Percentiles rank a stretch among this genome's conserved stretches.
phyloP scores from a whole-genome alignment of 2,888 invertebrate species.

The Erpobdella octoculata region DNA sequence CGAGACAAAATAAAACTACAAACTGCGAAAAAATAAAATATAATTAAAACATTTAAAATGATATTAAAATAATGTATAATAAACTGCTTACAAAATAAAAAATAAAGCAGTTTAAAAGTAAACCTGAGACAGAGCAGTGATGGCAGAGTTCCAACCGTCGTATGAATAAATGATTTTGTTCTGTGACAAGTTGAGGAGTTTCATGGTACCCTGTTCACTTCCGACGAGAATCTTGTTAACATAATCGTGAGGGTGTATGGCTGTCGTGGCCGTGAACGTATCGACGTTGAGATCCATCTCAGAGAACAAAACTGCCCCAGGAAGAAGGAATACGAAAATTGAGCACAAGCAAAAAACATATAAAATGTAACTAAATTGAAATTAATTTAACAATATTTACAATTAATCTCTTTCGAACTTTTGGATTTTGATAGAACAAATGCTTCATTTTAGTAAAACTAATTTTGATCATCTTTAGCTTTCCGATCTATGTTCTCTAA shows the following conservation, averaged over 20 bases:
- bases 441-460: too few relatives aligned
- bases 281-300: conserved; percentile 55
- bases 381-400: too few relatives aligned
- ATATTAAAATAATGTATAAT: too few relatives aligned
- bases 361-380: too few relatives aligned
- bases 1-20: neutral
- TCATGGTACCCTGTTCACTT: conserved; percentile 65
- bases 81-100: neutral
- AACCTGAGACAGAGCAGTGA: conserved; percentile 68
- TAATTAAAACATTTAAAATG: too few relatives aligned
- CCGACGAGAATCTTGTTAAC: conserved; percentile 84
- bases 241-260: conserved; percentile 89
- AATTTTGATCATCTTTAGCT: too few relatives aligned
- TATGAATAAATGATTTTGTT: conserved; percentile 62
- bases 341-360: too few relatives aligned
- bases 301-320: conserved; percentile 46
- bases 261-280: conserved; percentile 68
- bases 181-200: conserved; percentile 80
- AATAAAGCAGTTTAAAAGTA: neutral
- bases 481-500: too few relatives aligned
- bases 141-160: conserved; percentile 64
- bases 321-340: too few relatives aligned
- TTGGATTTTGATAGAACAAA: too few relatives aligned
- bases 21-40: too few relatives aligned
- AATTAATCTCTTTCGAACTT: too few relatives aligned